These are phyloP conservation scores for Meleagris gallopavo DNA, from an alignment of 2,113 vertebrate species.

Conservation along the genomic window DNA sequence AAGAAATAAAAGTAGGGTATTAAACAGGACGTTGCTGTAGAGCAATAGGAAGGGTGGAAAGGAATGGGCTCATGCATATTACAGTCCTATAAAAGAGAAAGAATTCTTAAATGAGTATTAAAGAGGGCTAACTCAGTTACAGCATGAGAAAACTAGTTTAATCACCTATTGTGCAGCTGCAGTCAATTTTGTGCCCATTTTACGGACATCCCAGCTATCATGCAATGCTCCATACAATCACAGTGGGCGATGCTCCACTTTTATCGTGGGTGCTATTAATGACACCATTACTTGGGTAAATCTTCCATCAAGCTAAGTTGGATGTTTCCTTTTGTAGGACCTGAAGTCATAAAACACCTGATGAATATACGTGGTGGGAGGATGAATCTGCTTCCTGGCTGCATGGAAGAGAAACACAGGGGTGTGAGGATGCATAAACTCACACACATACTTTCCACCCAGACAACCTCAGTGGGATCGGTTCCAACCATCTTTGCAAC, in stretches of 20 bases:
- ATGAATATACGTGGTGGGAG: slow-evolving; percentile 6
- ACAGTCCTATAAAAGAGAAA: slow-evolving; percentile 64
- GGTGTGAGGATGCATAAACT: neutral
- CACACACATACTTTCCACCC: neutral
- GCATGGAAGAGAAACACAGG: slow-evolving; percentile 30
- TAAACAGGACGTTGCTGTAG: slow-evolving; percentile 47
- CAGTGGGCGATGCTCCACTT: slow-evolving; percentile 66
- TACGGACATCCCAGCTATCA: slow-evolving; percentile 70
- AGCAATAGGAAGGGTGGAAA: slow-evolving; percentile 62
- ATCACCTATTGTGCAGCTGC: slow-evolving; percentile 73
- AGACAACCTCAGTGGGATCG: neutral
- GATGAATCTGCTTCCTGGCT: slow-evolving; percentile 8
- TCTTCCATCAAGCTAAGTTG: neutral
- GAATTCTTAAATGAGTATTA: slow-evolving; percentile 67
- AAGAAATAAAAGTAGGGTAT: slow-evolving; percentile 37
- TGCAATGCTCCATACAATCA: slow-evolving; percentile 55
- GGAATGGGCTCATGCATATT: slow-evolving; percentile 51
- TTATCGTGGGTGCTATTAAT: slow-evolving; percentile 18
- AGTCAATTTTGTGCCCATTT: slow-evolving; percentile 72
- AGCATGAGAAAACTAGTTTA: slow-evolving; percentile 65
- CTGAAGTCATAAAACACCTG: slow-evolving; percentile 24
- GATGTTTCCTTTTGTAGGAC: slow-evolving; percentile 35
- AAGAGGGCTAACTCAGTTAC: slow-evolving; percentile 35
- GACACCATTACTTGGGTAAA: slow-evolving; percentile 18
- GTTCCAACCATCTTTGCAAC: neutral